Evolutionary conservation across 92 coral and sea anemone species (phyloP), one percentile per base, ranked within the genome.

Genomic region (Isaurus tuberculatus): DNA sequence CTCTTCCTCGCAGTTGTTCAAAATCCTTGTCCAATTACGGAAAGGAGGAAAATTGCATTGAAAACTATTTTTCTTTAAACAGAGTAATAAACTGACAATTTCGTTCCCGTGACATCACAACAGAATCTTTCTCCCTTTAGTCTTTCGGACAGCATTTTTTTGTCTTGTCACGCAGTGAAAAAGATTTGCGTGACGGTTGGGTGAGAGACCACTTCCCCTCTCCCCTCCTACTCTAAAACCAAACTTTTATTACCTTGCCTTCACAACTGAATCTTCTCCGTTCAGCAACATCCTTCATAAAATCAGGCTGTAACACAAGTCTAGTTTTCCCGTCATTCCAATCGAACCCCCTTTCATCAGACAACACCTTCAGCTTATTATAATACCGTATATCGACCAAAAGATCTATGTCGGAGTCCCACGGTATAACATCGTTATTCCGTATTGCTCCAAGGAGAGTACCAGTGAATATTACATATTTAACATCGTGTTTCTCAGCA

Each of bases 221-320:
- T 42, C 46, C 46, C 46, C 11, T 13, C 0, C 6, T 42, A 42
- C 6, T 0, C 9, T 8, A 0, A 6, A 42, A 17, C 1, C 1
- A 25, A 32, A 44, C 27, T 19, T 25, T 8, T 23, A 60, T 60
- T 33, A 92, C 95, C 93, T 87, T 83, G 72, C 97, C 97, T 44
- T 75, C 26, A 75, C 98, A 94, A 37, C 81, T 88, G 83, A 80
- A 92, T 31, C 98, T 90, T 34, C 79, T 94, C 43, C 93, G 84
- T 10, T 49, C n/a, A 0, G 86, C 61, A 8, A 83, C 63, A 30
- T 94, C 66, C 14, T 58, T 25, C 51, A 68, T 65, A 75, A 88
- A 91, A 65, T 92, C 94, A 2, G 96, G 94, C 70, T 92, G 96
- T 10, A 92, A 42, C 43, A 92, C 97, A 57, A 94, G 66, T n/a